These are phyloP conservation scores for Drosophila pachea DNA, from an alignment of 1,140 invertebrate genomes.

Conservation along the genomic window DNA sequence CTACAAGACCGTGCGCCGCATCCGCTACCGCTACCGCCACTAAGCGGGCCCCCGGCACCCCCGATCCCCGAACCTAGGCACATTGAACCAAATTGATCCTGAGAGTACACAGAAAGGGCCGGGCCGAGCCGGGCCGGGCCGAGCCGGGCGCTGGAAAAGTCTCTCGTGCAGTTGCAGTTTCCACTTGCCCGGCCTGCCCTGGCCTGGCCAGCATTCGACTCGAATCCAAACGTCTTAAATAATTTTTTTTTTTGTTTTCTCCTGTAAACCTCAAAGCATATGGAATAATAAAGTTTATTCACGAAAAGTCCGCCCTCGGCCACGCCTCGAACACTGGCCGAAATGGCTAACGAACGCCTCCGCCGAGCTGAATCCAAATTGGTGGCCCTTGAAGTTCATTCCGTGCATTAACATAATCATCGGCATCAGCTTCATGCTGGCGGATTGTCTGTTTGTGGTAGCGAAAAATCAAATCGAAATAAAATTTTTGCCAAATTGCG, in stretches of 20 bases:
- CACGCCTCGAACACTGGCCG: too few relatives aligned
- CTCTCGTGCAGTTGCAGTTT: slow-evolving; percentile 4
- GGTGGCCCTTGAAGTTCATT: neutral
- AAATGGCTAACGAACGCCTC: neutral
- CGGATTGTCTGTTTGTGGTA: slow-evolving; percentile 18
- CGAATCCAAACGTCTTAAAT: slow-evolving; percentile 18
- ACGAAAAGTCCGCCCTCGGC: slow-evolving; percentile 34
- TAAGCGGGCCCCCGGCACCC: slow-evolving; percentile 24
- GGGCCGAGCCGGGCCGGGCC: too few relatives aligned
- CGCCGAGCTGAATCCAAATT: neutral
- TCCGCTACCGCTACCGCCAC: slow-evolving; percentile 71
- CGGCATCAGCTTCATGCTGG: slow-evolving; percentile 7
- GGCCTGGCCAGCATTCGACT: slow-evolving; percentile 16
- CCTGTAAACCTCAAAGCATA: slow-evolving; percentile 47
- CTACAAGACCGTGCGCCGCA: slow-evolving; percentile 72
- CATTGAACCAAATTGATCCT: slow-evolving; percentile 75
- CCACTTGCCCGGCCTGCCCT: slow-evolving; percentile 4
- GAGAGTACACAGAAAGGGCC: slow-evolving; percentile 50
- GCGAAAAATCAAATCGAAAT: slow-evolving; percentile 48
- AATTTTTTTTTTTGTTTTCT: slow-evolving; percentile 23
- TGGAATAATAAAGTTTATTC: slow-evolving; percentile 75
- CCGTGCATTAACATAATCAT: slow-evolving; percentile 8
- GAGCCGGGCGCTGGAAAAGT: neutral
- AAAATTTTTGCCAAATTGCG: slow-evolving; percentile 54
- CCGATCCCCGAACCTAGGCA: slow-evolving; percentile 29